phyloP scores from a whole-genome alignment of 2,888 invertebrate genomes.

The Desoria tigrina region DNA sequence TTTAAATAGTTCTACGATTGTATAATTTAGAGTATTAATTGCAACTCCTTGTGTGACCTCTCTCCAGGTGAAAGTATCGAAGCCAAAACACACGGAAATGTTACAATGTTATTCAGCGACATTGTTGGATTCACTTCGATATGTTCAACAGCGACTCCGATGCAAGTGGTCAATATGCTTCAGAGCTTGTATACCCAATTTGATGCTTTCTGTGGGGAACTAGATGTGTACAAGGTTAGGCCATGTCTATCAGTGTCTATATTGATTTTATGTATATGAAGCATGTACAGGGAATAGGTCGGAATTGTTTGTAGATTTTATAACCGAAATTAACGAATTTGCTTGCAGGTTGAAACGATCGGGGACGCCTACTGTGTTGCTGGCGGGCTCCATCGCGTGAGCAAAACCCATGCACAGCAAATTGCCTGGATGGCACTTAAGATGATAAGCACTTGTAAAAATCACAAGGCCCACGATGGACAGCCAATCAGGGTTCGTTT shows the following conservation, averaged over 20 bases:
- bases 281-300: too few relatives aligned
- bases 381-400: conserved; percentile 83
- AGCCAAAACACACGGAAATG: conserved; percentile 88
- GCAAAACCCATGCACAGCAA: conserved; percentile 86
- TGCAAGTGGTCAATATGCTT: conserved; percentile 94
- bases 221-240: conserved; percentile 91
- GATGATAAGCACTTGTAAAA: conserved; percentile 87
- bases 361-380: conserved; percentile 96
- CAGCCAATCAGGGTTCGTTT: conserved; percentile 77
- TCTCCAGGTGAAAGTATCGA: conserved; percentile 77
- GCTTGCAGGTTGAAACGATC: conserved; percentile 83
- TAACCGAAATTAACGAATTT: background rate
- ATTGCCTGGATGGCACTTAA: conserved; percentile 95
- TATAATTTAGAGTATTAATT: background rate
- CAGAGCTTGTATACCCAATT: conserved; percentile 91
- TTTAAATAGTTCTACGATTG: background rate
- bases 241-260: background rate
- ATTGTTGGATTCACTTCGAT: conserved; percentile 96
- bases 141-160: conserved; percentile 89
- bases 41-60: too few relatives aligned
- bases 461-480: conserved; percentile 86
- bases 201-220: conserved; percentile 85
- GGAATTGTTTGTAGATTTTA: too few relatives aligned
- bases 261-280: too few relatives aligned
- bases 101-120: conserved; percentile 93